phyloP scores from a whole-genome alignment of 2,113 vertebrate species.

The Oreocharis arfaki region DNA sequence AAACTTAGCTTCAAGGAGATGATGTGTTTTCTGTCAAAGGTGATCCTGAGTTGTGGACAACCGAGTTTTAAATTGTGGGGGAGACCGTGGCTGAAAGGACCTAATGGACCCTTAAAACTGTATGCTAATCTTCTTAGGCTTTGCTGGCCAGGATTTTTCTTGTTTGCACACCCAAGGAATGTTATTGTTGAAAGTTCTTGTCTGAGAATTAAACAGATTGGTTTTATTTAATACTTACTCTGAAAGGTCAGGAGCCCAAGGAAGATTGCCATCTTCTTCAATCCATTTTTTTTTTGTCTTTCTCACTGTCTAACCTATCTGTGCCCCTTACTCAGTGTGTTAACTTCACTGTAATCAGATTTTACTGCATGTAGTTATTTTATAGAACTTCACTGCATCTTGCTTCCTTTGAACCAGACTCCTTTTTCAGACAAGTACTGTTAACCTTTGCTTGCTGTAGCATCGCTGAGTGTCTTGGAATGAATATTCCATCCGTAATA shows the following conservation, averaged over 20 bases:
- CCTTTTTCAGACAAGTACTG: neutral
- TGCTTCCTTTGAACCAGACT: neutral
- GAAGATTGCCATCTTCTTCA: neutral
- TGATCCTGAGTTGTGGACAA: neutral
- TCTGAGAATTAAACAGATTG: neutral
- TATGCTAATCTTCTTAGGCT: conserved; percentile 24
- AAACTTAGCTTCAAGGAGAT: neutral
- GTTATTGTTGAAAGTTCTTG: conserved; percentile 17
- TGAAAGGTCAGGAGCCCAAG: neutral
- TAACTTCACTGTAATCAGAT: neutral
- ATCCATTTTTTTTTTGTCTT: neutral
- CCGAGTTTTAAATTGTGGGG: neutral
- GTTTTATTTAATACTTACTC: conserved; percentile 19
- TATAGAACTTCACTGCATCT: neutral
- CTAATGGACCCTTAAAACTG: neutral
- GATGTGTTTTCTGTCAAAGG: neutral
- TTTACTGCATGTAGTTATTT: neutral
- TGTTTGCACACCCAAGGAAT: neutral
- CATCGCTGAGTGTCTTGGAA: neutral
- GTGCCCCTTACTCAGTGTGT: neutral
- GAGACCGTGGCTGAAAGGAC: neutral
- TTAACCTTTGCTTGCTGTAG: neutral
- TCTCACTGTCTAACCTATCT: neutral
- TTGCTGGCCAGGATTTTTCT: conserved; percentile 7
- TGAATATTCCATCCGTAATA: neutral